These are phyloP conservation scores for Drosophila diplacantha DNA, from an alignment of 2,888 invertebrate species.

Conservation along the genomic window DNA sequence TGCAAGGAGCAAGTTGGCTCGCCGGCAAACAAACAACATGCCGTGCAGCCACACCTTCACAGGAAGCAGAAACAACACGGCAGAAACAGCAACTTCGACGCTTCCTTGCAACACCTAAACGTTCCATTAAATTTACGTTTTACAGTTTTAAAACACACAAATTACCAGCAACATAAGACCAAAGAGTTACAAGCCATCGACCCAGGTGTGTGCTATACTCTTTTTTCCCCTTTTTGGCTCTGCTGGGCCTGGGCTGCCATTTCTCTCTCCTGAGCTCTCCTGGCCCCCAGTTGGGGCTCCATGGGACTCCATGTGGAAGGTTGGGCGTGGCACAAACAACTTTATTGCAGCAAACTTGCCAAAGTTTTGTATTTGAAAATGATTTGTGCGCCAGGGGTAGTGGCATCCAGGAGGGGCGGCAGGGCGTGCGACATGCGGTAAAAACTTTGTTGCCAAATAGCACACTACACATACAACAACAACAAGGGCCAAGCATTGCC, in stretches of 20 bases:
- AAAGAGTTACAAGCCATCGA: conserved; percentile 51
- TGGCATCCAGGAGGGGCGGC: conserved; percentile 6
- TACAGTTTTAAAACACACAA: conserved; percentile 69
- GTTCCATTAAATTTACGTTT: conserved; percentile 69
- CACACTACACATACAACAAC: conserved; percentile 26
- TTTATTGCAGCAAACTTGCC: conserved; percentile 64
- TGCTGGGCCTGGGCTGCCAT: neutral
- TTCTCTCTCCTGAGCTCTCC: neutral
- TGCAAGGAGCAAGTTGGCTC: conserved; percentile 10
- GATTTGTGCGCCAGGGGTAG: conserved; percentile 54
- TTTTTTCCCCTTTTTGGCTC: neutral
- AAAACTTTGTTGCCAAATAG: conserved; percentile 67
- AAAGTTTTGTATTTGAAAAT: conserved; percentile 67
- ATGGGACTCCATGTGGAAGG: conserved; percentile 8
- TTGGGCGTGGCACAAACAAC: conserved; percentile 55
- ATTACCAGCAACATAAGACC: conserved; percentile 66
- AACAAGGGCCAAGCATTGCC: conserved; percentile 19
- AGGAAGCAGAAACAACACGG: neutral
- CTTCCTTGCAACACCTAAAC: conserved; percentile 59
- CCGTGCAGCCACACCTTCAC: conserved; percentile 22
- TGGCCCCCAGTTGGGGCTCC: neutral
- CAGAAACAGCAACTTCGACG: conserved; percentile 17
- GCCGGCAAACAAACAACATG: conserved; percentile 31
- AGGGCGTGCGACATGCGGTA: conserved; percentile 55
- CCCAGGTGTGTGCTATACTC: conserved; percentile 10